A percentile compares a stretch with the other conserved stretches of the same genome.
Conservation (phyloP, 2,888 invertebrate genomes). For the Dioctria rufipes region DNA sequence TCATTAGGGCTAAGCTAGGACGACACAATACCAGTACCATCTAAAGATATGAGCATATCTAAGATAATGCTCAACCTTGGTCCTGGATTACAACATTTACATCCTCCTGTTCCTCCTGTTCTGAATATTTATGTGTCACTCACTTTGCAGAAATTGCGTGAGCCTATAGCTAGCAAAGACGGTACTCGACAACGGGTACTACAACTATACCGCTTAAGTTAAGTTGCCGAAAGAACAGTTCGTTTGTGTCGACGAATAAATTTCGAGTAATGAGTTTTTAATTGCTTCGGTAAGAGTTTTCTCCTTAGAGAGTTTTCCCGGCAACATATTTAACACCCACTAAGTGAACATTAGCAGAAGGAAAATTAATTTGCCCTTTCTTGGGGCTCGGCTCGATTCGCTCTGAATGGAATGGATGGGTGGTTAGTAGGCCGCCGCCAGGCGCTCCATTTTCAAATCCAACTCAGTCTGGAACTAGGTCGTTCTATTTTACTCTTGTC, state of each 20-base stretch:
- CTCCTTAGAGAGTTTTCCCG: conserved; percentile 42
- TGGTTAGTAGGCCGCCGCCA: no score
- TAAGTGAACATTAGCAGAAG: conserved; percentile 49
- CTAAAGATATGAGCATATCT: conserved; percentile 26
- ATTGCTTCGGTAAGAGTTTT: conserved; percentile 50
- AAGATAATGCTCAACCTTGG: conserved; percentile 7
- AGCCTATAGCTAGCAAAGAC: background rate
- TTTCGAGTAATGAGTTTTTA: conserved; percentile 51
- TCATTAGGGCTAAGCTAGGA: conserved; percentile 24
- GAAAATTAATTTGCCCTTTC: conserved; percentile 47
- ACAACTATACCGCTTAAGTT: background rate
- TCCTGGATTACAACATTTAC: background rate
- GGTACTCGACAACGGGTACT: no score
- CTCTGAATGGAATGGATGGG: background rate
- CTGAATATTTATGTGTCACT: conserved; percentile 49
- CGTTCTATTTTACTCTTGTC: background rate
- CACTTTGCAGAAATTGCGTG: conserved; percentile 43
- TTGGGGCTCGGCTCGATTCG: background rate
- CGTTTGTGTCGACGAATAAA: conserved; percentile 46
- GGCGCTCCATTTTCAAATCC: background rate
- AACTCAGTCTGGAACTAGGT: background rate
- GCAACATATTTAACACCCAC: conserved; percentile 51
- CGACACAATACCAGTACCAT: conserved; percentile 6
- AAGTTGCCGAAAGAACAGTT: conserved; percentile 38
- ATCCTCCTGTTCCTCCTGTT: conserved; percentile 17